Evolutionary conservation across 2,797 vertebrate genomes (phyloP).

Genomic region (Squalus acanthias): DNA sequence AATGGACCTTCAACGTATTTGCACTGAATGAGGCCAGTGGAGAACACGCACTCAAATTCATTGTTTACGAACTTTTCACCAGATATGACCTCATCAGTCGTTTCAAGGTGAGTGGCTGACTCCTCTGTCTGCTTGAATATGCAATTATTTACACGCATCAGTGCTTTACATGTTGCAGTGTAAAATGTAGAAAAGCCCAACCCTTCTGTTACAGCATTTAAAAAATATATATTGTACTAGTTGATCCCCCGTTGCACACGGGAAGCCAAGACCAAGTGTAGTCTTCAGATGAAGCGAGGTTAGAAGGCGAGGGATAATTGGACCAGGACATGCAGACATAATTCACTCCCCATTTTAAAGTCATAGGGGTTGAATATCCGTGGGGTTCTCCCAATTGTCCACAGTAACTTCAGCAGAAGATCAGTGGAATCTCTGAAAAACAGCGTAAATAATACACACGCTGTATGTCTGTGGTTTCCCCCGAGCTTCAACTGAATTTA

Average conservation of each 20-base stretch:
- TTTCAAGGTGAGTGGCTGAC: constrained; percentile 77
- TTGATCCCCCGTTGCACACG: neutral
- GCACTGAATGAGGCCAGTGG: constrained; percentile 85
- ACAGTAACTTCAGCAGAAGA: neutral
- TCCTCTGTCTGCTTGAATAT: neutral
- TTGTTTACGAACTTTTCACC: constrained; percentile 91
- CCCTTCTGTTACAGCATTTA: neutral
- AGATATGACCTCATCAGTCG: constrained; percentile 88
- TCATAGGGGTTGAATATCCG: neutral
- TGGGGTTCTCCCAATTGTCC: neutral
- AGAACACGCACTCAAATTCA: constrained; percentile 88
- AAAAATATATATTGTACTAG: neutral
- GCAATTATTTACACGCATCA: neutral
- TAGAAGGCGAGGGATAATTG: neutral
- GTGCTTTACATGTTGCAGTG: neutral
- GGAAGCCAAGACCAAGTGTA: neutral
- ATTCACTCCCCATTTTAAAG: neutral
- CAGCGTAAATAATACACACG: neutral
- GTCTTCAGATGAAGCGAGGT: neutral
- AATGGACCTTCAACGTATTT: constrained; percentile 92
- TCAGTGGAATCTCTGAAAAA: neutral
- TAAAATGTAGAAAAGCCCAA: neutral
- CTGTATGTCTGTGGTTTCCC: neutral
- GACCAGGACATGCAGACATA: neutral
- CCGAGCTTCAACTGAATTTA: neutral